Evolutionary conservation across 1,140 invertebrate genomes (phyloP).

Genomic region (Chymomyza costata): DNA sequence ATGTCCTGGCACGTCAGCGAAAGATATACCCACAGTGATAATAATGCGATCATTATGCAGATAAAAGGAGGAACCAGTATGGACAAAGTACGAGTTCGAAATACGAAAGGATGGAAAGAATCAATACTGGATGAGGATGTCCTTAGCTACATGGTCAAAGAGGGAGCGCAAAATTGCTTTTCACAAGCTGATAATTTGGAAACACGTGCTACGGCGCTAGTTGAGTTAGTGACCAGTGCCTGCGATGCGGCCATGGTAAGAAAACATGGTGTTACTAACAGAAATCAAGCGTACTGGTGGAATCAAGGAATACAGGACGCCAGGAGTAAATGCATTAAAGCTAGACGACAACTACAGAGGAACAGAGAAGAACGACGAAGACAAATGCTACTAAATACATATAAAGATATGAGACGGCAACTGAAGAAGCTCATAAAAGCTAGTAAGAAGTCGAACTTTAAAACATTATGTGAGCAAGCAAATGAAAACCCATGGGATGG

Average conservation of each 20-base stretch:
- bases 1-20: not conserved
- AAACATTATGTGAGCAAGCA: not conserved
- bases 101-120: not conserved
- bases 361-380: no score
- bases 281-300: not conserved
- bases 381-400: not conserved
- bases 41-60: not conserved
- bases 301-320: not conserved
- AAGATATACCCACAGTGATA: constrained; percentile 1
- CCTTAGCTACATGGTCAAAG: not conserved
- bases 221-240: not conserved
- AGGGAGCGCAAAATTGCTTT: not conserved
- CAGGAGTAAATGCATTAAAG: not conserved
- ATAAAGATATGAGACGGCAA: not conserved
- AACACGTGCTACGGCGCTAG: no score
- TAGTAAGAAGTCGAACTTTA: not conserved
- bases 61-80: not conserved
- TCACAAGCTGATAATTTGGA: not conserved
- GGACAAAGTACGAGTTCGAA: not conserved
- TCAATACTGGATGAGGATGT: not conserved
- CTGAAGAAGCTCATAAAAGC: not conserved
- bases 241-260: not conserved
- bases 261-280: not conserved
- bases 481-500: not conserved
- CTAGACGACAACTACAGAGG: not conserved